Conservation (phyloP, 1,140 invertebrate species). For the Neelides sp. region DNA sequence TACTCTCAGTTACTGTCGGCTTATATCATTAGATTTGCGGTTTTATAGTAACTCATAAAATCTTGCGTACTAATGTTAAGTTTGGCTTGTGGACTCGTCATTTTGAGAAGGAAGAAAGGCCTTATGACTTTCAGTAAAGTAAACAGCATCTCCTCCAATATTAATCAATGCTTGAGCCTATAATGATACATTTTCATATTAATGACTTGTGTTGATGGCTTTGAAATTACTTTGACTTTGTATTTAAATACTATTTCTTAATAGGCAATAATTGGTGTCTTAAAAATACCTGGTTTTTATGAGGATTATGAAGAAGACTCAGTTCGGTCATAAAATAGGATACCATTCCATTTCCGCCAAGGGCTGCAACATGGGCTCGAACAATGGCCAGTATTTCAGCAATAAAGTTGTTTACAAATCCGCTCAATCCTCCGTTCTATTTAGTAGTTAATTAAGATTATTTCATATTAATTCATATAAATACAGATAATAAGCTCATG, state of each 20-base stretch:
- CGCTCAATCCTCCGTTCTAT: slow-evolving; percentile 72
- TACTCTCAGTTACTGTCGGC: too few species aligned
- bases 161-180: slow-evolving; percentile 87
- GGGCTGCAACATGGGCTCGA: slow-evolving; percentile 74
- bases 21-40: too few species aligned
- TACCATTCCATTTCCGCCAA: slow-evolving; percentile 91
- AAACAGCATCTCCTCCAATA: slow-evolving; percentile 84
- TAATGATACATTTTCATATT: slow-evolving; percentile 33
- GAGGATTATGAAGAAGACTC: slow-evolving; percentile 75
- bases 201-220: neutral
- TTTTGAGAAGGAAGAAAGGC: too few species aligned
- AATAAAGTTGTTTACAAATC: slow-evolving; percentile 84
- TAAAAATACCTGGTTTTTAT: slow-evolving; percentile 96
- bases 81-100: too few species aligned
- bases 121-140: too few species aligned
- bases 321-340: slow-evolving; percentile 86
- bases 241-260: neutral
- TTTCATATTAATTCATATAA: neutral
- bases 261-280: slow-evolving; percentile 21
- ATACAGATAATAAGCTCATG: slow-evolving; percentile 1
- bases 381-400: slow-evolving; percentile 83
- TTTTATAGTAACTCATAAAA: too few species aligned
- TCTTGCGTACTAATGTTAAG: too few species aligned
- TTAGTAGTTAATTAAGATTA: slow-evolving; percentile 3
- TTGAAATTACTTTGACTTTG: slow-evolving; percentile 1